A percentile compares a stretch with the other conserved stretches of the same genome.
Evolutionary conservation across 2,113 vertebrate genomes (phyloP).

Genomic region (Eclectus roratus): DNA sequence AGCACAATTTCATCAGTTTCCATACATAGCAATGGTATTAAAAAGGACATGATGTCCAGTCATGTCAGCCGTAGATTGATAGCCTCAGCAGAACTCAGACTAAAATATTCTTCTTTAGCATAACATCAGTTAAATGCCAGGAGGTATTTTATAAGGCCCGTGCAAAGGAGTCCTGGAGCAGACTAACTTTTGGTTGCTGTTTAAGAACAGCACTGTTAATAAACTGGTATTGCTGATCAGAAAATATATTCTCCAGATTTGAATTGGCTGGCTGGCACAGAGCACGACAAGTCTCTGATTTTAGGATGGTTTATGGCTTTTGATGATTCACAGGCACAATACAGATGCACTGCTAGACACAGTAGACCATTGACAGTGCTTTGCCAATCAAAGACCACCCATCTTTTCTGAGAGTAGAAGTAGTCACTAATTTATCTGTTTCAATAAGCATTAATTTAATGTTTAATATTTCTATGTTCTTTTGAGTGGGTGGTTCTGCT

Average conservation of each 20-base stretch:
- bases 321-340: background rate
- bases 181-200: background rate
- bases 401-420: background rate
- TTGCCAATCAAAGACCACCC: background rate
- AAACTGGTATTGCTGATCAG: background rate
- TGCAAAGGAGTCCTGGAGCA: background rate
- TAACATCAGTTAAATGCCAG: background rate
- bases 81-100: background rate
- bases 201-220: background rate
- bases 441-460: background rate
- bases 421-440: background rate
- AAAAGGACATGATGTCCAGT: background rate
- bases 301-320: background rate
- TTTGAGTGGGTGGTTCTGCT: background rate
- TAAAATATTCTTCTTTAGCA: background rate
- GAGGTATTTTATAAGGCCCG: background rate
- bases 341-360: background rate
- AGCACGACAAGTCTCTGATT: background rate
- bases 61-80: background rate
- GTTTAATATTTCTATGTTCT: background rate
- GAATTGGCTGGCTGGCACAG: accelerated
- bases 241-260: background rate
- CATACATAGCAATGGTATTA: background rate
- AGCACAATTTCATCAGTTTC: background rate
- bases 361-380: background rate